These are phyloP conservation scores for Ahaetulla prasina DNA, from an alignment of 2,113 vertebrate species.

Conservation along the genomic window DNA sequence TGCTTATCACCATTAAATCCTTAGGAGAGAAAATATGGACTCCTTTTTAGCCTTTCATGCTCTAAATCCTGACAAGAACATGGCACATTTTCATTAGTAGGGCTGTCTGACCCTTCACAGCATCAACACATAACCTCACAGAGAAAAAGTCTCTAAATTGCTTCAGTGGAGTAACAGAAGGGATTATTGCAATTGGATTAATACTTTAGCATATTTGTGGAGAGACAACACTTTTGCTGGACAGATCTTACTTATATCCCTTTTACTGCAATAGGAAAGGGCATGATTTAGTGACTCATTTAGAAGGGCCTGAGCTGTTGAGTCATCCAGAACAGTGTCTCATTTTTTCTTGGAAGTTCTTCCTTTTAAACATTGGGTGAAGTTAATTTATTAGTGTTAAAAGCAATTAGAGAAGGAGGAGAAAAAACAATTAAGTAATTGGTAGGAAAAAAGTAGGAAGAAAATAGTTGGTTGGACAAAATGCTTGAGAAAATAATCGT, in stretches of 20 bases:
- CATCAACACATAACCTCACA: conserved; percentile 22
- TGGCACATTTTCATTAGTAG: conserved; percentile 13
- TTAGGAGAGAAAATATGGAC: not conserved
- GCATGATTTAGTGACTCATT: not conserved
- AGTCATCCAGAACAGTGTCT: not conserved
- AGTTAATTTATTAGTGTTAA: conserved; percentile 10
- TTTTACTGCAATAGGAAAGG: not conserved
- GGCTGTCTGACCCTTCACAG: conserved; percentile 1
- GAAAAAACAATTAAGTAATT: not conserved
- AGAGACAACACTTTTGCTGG: conserved; percentile 11
- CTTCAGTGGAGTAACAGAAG: conserved; percentile 40
- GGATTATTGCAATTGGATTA: conserved; percentile 40
- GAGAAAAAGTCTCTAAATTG: conserved; percentile 7
- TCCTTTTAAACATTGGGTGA: not conserved
- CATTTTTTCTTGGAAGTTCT: not conserved
- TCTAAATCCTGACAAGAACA: accelerated
- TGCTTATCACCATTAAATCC: not conserved
- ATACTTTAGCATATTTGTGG: conserved; percentile 19
- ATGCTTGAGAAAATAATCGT: not conserved
- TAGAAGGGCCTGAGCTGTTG: conserved; percentile 6
- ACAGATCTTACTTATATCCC: conserved; percentile 15
- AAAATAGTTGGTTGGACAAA: not conserved
- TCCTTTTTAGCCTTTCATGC: not conserved
- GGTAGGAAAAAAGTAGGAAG: not conserved
- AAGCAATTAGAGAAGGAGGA: conserved; percentile 3